Conservation (phyloP, 2,888 invertebrate species). For the Adelphocoris suturalis region DNA sequence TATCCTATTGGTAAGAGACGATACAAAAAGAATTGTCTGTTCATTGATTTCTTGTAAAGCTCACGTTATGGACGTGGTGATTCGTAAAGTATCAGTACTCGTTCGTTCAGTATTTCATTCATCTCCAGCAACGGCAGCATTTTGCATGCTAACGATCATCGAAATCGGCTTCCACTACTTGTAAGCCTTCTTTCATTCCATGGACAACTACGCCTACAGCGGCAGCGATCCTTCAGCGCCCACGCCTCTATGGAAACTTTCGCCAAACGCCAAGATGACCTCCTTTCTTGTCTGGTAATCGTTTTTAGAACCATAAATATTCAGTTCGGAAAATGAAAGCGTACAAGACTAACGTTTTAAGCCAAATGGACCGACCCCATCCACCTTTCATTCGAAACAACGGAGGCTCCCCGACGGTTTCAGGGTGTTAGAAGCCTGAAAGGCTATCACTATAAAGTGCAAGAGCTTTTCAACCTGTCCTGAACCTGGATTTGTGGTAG, state of each 20-base stretch:
- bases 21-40: too few relatives aligned
- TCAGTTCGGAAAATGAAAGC: slow-evolving; percentile 54
- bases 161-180: too few relatives aligned
- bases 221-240: neutral
- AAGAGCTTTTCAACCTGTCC: slow-evolving; percentile 32
- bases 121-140: too few relatives aligned
- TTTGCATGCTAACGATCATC: too few relatives aligned
- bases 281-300: neutral
- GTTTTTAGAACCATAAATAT: slow-evolving; percentile 47
- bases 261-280: slow-evolving; percentile 22
- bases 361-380: slow-evolving; percentile 35
- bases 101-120: too few relatives aligned
- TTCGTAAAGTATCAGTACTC: too few relatives aligned
- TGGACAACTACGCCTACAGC: neutral
- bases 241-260: slow-evolving; percentile 20
- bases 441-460: slow-evolving; percentile 22
- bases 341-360: slow-evolving; percentile 59
- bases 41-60: too few relatives aligned
- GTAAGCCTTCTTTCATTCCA: too few relatives aligned
- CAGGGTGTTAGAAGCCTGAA: neutral
- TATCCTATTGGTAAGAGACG: too few relatives aligned
- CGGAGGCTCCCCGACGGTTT: slow-evolving; percentile 9
- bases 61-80: too few relatives aligned
- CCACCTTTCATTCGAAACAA: slow-evolving; percentile 54
- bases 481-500: neutral